Conservation (phyloP, 2,888 invertebrate species). For the Scaptodrosophila latifasciaeformis region DNA sequence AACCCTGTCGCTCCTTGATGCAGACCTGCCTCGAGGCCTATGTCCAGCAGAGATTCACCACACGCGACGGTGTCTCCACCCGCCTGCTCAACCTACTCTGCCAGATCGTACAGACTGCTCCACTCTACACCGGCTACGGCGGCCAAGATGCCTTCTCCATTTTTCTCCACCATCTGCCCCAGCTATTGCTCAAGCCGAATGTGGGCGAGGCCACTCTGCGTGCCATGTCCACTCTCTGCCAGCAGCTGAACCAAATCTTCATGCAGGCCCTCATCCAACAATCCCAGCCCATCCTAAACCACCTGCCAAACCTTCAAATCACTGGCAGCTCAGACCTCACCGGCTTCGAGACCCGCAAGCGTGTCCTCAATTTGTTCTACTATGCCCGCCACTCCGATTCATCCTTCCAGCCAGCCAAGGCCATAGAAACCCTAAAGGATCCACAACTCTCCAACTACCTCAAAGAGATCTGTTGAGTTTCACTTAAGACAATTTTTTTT, state of each 20-base stretch:
- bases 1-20: conserved; percentile 61
- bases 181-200: conserved; percentile 77
- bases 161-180: conserved; percentile 78
- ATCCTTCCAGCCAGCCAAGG: neutral
- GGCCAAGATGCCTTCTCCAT: conserved; percentile 73
- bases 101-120: conserved; percentile 74
- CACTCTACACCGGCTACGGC: conserved; percentile 68
- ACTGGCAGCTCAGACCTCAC: conserved; percentile 71
- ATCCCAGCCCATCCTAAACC: conserved; percentile 75
- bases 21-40: conserved; percentile 55
- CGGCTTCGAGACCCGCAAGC: conserved; percentile 75
- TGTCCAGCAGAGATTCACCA: conserved; percentile 52
- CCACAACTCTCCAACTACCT: neutral
- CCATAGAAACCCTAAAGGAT: conserved; percentile 1
- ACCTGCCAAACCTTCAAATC: conserved; percentile 63
- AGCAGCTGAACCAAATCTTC: conserved; percentile 77
- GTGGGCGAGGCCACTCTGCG: conserved; percentile 77
- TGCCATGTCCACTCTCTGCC: conserved; percentile 78
- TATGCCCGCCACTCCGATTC: conserved; percentile 71
- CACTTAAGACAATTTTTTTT: no score
- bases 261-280: conserved; percentile 76
- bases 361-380: conserved; percentile 77
- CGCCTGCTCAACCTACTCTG: conserved; percentile 76
- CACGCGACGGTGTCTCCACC: conserved; percentile 65
- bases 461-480: no score